Evolutionary conservation across 1,140 invertebrate genomes (phyloP), one percentile per base, ranked within the genome.

Genomic region (Hylaeus volcanicus): DNA sequence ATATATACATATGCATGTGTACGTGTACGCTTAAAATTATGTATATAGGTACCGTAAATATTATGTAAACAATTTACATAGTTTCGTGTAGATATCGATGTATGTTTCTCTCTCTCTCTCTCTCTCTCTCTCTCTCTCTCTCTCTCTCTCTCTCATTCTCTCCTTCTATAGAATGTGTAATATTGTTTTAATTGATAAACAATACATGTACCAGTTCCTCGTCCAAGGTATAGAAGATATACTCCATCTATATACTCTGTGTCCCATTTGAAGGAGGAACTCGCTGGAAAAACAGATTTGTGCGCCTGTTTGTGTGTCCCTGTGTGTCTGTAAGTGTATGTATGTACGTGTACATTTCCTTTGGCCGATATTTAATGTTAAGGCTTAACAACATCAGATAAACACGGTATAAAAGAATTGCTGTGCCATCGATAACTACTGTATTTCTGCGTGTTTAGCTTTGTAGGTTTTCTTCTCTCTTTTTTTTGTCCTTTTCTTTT

Each of bases 381-480:
- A 87, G 78, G 83, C 60, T 84, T 87, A 84, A 87, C 85, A 84
- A 87, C 71, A 69, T 83, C 66, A 64, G 63, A 86, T 84, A 84
- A 79, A 84, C 77, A 84, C 85, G 85, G 83, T 86, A 81, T 77
- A 87, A 87, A 87, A 87, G 82, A 87, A 87, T 81, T 84, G 84
- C 78, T 76, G 74, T 83, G 81, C 84, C 61, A 53, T 81, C 65
- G 60, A 82, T 53, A 75, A 76, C 56, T 55, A 37, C 75, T 76
- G 48, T 53, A 9, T 48, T 73, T 56, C 26, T 64, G 61, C 39
- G 37, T 41, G 14, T 37, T 15, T 41, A 3, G 12, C 56, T 64
- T 64, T 43, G 61, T 43, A 64, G 61, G 39, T 5, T 43, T 39
- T 41, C 9, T 65, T 58, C 9, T 1, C 39, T 63, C 48, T 14